These are phyloP conservation scores for Drosophila azteca DNA, from an alignment of 1,140 invertebrate genomes.

Conservation along the genomic window DNA sequence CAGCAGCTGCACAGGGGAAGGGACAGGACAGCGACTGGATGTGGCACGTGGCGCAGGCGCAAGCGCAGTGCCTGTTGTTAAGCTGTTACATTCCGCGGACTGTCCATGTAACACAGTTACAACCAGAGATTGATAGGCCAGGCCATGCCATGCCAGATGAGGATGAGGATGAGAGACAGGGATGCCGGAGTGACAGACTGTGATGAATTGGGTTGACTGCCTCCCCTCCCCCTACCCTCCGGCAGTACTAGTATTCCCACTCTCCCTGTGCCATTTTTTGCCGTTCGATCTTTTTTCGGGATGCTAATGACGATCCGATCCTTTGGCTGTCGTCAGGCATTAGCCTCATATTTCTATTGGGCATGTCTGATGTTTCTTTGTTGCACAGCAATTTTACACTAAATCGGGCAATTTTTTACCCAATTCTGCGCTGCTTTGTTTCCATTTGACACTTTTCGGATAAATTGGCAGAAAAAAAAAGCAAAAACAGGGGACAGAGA, in stretches of 20 bases:
- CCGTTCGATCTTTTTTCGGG: slow-evolving; percentile 27
- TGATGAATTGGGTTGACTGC: slow-evolving; percentile 60
- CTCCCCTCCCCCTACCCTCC: neutral
- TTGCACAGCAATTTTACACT: slow-evolving; percentile 68
- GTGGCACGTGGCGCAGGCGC: slow-evolving; percentile 48
- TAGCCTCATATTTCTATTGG: slow-evolving; percentile 47
- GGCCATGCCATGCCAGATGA: too few species aligned
- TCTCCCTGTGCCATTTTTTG: slow-evolving; percentile 15
- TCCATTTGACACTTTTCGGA: slow-evolving; percentile 46
- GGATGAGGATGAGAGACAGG: slow-evolving; percentile 7
- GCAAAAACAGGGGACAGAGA: neutral
- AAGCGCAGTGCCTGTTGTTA: too few species aligned
- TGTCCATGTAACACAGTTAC: slow-evolving; percentile 62
- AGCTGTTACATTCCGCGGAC: slow-evolving; percentile 44
- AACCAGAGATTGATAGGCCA: slow-evolving; percentile 69
- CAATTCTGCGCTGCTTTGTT: slow-evolving; percentile 57
- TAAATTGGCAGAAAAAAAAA: slow-evolving; percentile 39
- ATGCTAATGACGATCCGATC: slow-evolving; percentile 49
- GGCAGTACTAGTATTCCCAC: slow-evolving; percentile 3
- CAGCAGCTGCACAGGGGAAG: slow-evolving; percentile 38
- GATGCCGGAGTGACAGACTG: slow-evolving; percentile 56
- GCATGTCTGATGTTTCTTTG: slow-evolving; percentile 13
- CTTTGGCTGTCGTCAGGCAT: slow-evolving; percentile 53
- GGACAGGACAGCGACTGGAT: slow-evolving; percentile 9
- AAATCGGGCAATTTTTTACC: slow-evolving; percentile 78